Conservation (phyloP, 1,140 invertebrate genomes). For the Leptopilina boulardi region DNA sequence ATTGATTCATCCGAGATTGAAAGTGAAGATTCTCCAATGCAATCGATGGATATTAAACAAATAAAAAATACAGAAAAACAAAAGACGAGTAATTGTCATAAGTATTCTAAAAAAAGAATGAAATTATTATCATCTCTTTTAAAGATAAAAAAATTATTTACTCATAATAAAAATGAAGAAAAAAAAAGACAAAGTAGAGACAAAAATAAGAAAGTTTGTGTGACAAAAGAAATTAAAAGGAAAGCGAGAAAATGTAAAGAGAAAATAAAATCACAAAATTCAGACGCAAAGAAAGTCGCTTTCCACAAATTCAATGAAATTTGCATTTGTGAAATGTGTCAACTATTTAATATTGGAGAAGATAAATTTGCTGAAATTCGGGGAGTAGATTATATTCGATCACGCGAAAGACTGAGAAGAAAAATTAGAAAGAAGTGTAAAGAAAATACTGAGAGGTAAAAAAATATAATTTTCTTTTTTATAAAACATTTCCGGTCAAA, state of each 20-base stretch:
- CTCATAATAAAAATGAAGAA: background rate
- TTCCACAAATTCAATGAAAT: background rate
- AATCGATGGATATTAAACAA: background rate
- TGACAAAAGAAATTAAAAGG: background rate
- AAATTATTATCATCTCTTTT: background rate
- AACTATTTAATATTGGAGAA: background rate
- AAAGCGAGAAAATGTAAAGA: background rate
- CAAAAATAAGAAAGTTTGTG: background rate
- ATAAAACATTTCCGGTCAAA: no score
- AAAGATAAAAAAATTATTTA: constrained; percentile 13
- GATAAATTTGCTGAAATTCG: background rate
- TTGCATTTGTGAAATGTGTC: constrained; percentile 12
- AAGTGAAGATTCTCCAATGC: no score
- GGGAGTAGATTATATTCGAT: background rate
- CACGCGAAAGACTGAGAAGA: background rate
- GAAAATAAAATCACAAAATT: background rate
- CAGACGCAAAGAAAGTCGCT: background rate
- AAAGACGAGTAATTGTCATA: background rate
- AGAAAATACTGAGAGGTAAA: background rate
- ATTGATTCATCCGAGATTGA: background rate
- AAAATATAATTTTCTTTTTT: background rate
- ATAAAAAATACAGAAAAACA: background rate
- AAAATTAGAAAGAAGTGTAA: background rate
- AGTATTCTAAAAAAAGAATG: background rate
- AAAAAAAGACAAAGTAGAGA: background rate